Conservation (phyloP, 1,140 invertebrate genomes). For the Bilobella aurantiaca region DNA sequence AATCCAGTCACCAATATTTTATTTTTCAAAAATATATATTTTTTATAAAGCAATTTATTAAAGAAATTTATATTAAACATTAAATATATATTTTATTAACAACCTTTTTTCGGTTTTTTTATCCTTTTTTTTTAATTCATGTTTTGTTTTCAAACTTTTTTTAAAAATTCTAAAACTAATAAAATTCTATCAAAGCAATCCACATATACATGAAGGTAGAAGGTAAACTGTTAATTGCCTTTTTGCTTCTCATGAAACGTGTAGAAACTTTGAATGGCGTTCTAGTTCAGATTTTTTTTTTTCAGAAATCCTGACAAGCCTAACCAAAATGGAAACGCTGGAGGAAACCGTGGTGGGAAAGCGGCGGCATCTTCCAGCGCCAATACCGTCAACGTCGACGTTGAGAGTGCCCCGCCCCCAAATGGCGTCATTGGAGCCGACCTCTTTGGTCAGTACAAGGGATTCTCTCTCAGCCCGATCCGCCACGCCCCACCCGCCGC, state of each 20-base stretch:
- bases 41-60: too few relatives aligned
- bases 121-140: too few relatives aligned
- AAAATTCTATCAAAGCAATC: too few relatives aligned
- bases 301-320: not conserved
- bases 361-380: constrained; percentile 22
- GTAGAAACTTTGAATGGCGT: not conserved
- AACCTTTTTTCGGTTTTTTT: too few relatives aligned
- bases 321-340: constrained; percentile 11
- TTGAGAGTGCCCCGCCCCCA: constrained; percentile 44
- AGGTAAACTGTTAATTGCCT: too few relatives aligned
- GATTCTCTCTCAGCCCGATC: constrained; percentile 55
- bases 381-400: not conserved
- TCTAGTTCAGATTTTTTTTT: not conserved
- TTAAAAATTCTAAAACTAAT: not conserved
- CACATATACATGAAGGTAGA: too few relatives aligned
- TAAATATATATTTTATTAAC: too few relatives aligned
- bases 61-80: too few relatives aligned
- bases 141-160: not conserved
- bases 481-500: constrained; percentile 34
- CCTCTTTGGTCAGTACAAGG: constrained; percentile 73
- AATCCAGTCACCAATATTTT: too few relatives aligned
- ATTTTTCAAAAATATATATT: too few relatives aligned
- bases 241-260: too few relatives aligned
- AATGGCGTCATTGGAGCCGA: constrained; percentile 37
- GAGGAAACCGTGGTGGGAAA: constrained; percentile 10